Percentiles rank a stretch among this genome's conserved stretches.
Evolutionary conservation across 1,140 invertebrate species (phyloP).

Genomic region (Drosophila rufa): DNA sequence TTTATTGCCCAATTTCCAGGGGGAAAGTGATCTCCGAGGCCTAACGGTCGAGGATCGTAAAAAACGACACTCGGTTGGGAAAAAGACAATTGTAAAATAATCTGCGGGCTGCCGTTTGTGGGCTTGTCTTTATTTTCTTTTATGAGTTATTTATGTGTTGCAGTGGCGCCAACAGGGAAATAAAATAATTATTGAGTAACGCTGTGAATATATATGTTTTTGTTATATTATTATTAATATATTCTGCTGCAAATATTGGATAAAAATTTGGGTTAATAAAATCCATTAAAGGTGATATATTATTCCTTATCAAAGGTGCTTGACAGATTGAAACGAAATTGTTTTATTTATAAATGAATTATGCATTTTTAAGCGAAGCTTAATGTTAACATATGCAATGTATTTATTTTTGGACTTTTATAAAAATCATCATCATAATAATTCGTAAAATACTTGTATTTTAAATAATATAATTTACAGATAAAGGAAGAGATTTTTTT

Average conservation of each 20-base stretch:
- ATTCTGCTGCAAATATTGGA: neutral
- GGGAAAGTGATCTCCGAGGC: slow-evolving; percentile 41
- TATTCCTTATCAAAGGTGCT: neutral
- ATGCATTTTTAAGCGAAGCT: neutral
- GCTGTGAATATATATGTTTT: neutral
- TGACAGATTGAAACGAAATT: neutral
- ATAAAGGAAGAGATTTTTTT: no score
- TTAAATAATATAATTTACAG: no score
- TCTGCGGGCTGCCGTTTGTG: slow-evolving; percentile 45
- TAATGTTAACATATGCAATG: neutral
- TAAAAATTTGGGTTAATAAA: neutral
- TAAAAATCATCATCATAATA: no score
- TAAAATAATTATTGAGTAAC: slow-evolving; percentile 19
- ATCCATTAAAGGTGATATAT: slow-evolving; percentile 1
- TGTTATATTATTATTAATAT: neutral
- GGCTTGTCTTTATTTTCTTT: slow-evolving; percentile 26
- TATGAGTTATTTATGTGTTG: slow-evolving; percentile 46
- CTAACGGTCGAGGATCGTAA: slow-evolving; percentile 39
- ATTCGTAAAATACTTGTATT: no score
- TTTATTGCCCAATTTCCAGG: slow-evolving; percentile 34
- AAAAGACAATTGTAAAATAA: slow-evolving; percentile 31
- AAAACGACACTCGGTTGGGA: slow-evolving; percentile 17
- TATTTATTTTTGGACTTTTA: neutral
- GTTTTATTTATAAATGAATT: neutral
- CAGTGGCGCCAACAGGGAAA: slow-evolving; percentile 33